A percentile compares a stretch with the other conserved stretches of the same genome.
These are phyloP conservation scores for Suillia variegata DNA, from an alignment of 2,888 invertebrate species.

Conservation along the genomic window DNA sequence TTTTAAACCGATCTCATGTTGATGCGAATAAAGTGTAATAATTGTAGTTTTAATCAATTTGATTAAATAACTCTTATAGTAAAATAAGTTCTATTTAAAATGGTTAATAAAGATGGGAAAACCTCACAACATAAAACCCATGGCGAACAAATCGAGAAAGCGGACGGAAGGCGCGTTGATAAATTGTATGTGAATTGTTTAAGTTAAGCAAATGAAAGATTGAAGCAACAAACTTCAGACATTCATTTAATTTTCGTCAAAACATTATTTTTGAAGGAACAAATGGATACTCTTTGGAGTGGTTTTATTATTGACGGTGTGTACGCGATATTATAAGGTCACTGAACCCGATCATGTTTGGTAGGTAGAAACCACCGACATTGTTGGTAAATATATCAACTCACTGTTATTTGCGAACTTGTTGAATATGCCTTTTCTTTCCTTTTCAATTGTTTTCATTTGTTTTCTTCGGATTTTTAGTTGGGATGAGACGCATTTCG, in stretches of 20 bases:
- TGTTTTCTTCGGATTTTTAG: too few species aligned
- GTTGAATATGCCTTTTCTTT: too few species aligned
- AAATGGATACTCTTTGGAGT: conserved; percentile 74
- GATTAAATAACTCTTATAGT: too few species aligned
- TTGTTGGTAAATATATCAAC: too few species aligned
- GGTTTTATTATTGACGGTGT: conserved; percentile 70
- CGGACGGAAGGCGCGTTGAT: neutral
- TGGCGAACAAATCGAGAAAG: neutral
- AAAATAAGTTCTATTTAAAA: neutral
- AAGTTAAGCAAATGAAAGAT: conserved; percentile 34
- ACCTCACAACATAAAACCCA: neutral
- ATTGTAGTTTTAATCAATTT: too few species aligned
- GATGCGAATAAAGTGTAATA: neutral
- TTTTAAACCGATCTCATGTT: neutral
- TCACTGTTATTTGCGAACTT: too few species aligned
- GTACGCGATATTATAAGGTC: conserved; percentile 87
- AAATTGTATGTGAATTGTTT: neutral
- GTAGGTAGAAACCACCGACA: too few species aligned
- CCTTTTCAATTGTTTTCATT: neutral
- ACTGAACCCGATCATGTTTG: conserved; percentile 92
- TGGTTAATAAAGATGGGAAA: neutral
- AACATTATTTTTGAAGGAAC: conserved; percentile 41
- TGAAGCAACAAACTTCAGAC: conserved; percentile 33
- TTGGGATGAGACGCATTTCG: conserved; percentile 99
- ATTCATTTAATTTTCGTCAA: neutral